Evolutionary conservation across 2,888 invertebrate genomes (phyloP).

Genomic region (Dendrolimus pini): DNA sequence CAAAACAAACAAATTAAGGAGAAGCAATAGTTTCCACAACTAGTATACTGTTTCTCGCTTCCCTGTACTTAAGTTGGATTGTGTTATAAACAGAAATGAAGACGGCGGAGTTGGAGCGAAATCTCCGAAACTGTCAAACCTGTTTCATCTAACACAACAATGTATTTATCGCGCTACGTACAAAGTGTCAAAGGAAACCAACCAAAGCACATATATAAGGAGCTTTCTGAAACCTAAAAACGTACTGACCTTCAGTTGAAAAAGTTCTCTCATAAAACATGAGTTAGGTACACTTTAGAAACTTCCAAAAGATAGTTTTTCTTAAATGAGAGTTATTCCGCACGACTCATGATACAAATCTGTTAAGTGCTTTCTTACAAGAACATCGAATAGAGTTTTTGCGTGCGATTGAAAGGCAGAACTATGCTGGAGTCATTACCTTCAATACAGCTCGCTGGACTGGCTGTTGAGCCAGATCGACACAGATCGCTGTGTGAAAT

Average conservation of each 20-base stretch:
- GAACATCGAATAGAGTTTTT: too few species aligned
- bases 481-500: too few species aligned
- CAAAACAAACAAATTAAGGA: conserved; percentile 1
- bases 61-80: conserved; percentile 11
- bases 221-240: neutral
- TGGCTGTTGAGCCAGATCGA: too few species aligned
- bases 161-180: neutral
- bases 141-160: conserved; percentile 21
- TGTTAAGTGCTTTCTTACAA: too few species aligned
- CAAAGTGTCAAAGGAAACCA: neutral
- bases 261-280: neutral
- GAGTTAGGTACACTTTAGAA: neutral
- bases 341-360: too few species aligned
- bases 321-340: too few species aligned
- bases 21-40: conserved; percentile 21
- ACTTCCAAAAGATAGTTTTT: neutral
- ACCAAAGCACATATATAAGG: neutral
- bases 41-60: conserved; percentile 22
- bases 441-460: too few species aligned
- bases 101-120: conserved; percentile 21
- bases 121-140: conserved; percentile 35
- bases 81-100: conserved; percentile 30
- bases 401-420: too few species aligned
- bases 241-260: neutral
- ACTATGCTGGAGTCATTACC: too few species aligned